These are phyloP conservation scores for Pseudotriccus pelzelni DNA, from an alignment of 2,797 vertebrate species.

Conservation along the genomic window DNA sequence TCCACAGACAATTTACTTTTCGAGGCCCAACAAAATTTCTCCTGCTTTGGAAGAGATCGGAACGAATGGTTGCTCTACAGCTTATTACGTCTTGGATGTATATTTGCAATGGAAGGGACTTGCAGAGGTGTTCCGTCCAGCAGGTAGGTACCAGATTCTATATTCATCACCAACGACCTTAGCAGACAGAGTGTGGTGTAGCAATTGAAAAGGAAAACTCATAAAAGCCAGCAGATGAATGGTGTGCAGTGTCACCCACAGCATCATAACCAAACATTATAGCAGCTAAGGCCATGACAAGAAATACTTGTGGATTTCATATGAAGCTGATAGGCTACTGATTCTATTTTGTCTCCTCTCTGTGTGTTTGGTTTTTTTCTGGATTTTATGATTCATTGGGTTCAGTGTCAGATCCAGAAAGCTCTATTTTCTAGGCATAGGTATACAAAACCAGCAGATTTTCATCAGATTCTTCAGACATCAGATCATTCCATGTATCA, in stretches of 20 bases:
- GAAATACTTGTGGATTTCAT: not conserved
- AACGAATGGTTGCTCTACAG: not conserved
- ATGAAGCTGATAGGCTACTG: not conserved
- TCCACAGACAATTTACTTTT: not conserved
- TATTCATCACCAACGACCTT: not conserved
- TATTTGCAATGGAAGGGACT: not conserved
- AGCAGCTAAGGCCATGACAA: not conserved
- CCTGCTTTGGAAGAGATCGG: not conserved
- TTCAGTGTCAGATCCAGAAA: not conserved
- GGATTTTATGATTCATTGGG: not conserved
- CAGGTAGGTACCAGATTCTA: not conserved
- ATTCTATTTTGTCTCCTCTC: not conserved
- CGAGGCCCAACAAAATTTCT: not conserved
- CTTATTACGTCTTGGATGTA: not conserved
- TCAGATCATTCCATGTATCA: not conserved
- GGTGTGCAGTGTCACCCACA: not conserved
- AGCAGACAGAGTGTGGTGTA: not conserved
- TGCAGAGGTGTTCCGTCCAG: not conserved
- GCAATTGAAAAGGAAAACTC: not conserved
- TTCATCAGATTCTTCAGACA: not conserved
- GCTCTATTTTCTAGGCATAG: not conserved
- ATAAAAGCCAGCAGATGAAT: not conserved
- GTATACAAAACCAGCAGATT: not conserved
- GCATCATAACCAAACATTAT: not conserved
- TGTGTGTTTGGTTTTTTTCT: not conserved